Evolutionary conservation across 2,888 invertebrate species (phyloP).

Genomic region (Epinotia bilunana): DNA sequence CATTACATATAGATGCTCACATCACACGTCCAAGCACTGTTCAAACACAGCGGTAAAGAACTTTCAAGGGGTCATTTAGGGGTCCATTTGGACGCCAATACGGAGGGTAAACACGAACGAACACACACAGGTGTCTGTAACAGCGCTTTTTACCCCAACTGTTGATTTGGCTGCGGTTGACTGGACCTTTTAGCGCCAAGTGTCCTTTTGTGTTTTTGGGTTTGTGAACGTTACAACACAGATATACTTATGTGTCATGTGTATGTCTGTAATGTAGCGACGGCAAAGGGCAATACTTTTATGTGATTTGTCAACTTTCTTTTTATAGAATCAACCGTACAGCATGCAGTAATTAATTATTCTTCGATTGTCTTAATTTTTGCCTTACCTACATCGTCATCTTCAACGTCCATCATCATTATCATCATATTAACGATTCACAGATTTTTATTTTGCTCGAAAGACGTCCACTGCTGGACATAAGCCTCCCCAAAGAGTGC

Average conservation of each 20-base stretch:
- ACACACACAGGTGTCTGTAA: conserved; percentile 38
- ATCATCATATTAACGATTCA: no score
- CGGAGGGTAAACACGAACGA: conserved; percentile 20
- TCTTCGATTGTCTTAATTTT: no score
- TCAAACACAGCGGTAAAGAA: conserved; percentile 7
- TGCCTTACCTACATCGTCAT: no score
- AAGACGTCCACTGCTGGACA: no score
- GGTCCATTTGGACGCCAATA: neutral
- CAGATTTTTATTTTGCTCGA: no score
- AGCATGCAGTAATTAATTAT: no score
- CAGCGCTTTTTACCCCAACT: conserved; percentile 12
- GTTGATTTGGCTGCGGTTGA: conserved; percentile 7
- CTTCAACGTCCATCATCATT: no score
- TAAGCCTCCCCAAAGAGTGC: no score
- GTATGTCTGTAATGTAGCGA: no score
- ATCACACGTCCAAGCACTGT: neutral
- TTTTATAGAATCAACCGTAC: no score
- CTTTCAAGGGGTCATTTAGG: conserved; percentile 3
- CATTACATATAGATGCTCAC: neutral
- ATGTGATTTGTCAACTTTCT: no score
- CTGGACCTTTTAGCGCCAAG: conserved; percentile 8
- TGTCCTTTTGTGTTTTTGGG: neutral
- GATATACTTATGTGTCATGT: neutral
- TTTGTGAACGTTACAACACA: neutral
- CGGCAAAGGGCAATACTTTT: no score